Evolutionary conservation across 1,140 invertebrate genomes (phyloP).

Genomic region (Mactra quadrangularis): DNA sequence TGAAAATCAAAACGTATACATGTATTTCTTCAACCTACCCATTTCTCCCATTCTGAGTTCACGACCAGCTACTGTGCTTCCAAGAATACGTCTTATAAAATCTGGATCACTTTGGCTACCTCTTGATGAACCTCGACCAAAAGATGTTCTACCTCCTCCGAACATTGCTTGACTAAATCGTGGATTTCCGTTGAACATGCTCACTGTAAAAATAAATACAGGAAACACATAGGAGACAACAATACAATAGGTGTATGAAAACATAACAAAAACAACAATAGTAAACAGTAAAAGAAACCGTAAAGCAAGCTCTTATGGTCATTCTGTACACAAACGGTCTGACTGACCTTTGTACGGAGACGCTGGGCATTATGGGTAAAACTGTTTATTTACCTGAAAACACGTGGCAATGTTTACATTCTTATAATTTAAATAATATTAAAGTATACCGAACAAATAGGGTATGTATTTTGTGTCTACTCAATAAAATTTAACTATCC

Average conservation of each 20-base stretch:
- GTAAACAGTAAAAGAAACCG: background rate
- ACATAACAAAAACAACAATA: background rate
- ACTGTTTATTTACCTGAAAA: no score
- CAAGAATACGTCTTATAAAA: slow-evolving; percentile 17
- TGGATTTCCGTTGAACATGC: slow-evolving; percentile 47
- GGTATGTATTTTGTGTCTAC: no score
- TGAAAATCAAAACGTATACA: no score
- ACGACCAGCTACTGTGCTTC: slow-evolving; percentile 39
- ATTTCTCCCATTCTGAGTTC: slow-evolving; percentile 52
- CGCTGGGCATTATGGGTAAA: no score
- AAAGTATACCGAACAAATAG: no score
- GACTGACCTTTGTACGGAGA: no score
- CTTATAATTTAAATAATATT: no score
- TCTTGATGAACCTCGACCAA: background rate
- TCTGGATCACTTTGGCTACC: slow-evolving; percentile 29
- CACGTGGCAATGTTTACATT: no score
- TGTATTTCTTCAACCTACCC: no score
- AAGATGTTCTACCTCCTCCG: background rate
- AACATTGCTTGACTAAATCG: slow-evolving; percentile 5
- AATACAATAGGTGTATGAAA: background rate
- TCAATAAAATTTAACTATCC: no score
- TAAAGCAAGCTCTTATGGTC: background rate
- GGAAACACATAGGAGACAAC: background rate
- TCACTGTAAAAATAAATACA: slow-evolving; percentile 18
- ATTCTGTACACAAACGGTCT: no score